These are phyloP conservation scores for honey bee (Apis mellifera) DNA, from an alignment of 1,140 invertebrate species.

Conservation along the genomic window Amel_HAv3.1 CM009940.2:3641001-3641500, in stretches of 20 bases:
- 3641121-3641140: slow-evolving; percentile 73
- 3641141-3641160: slow-evolving; percentile 77
- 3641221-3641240: slow-evolving; percentile 61
- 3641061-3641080: background rate
- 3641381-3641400: slow-evolving; percentile 70
- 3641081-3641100: slow-evolving; percentile 25
- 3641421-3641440: slow-evolving; percentile 69
- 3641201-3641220: slow-evolving; percentile 73
- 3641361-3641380: slow-evolving; percentile 67
- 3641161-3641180: slow-evolving; percentile 79
- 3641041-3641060: background rate
- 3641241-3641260: slow-evolving; percentile 65
- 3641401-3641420: slow-evolving; percentile 57
- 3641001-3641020: background rate
- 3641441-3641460: slow-evolving; percentile 58
- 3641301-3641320: background rate
- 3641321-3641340: slow-evolving; percentile 37
- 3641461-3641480: slow-evolving; percentile 9
- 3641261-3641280: slow-evolving; percentile 6
- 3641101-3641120: slow-evolving; percentile 62
- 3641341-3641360: slow-evolving; percentile 60
- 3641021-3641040: background rate
- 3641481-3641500: slow-evolving; percentile 39
- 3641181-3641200: slow-evolving; percentile 79
- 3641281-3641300: background rate